These are phyloP conservation scores for Caenorhabditis macrosperma DNA, from an alignment of 2,888 invertebrate species.

Conservation along the genomic window DNA sequence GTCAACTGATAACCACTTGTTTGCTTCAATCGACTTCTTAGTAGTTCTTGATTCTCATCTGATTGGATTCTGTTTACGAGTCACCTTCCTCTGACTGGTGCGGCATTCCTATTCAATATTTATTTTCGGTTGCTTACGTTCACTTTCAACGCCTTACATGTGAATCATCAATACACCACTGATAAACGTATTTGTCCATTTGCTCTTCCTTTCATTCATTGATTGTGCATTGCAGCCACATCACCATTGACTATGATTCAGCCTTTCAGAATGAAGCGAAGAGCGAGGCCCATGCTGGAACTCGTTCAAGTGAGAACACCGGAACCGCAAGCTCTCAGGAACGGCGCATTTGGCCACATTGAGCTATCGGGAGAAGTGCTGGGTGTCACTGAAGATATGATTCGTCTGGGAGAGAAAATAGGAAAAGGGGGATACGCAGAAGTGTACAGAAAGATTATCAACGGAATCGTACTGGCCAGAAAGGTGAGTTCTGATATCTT, in stretches of 20 bases:
- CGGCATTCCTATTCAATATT: constrained; percentile 14
- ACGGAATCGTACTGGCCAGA: constrained; percentile 34
- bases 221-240: not conserved
- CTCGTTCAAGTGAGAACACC: not conserved
- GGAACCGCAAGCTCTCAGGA: not conserved
- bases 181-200: not conserved
- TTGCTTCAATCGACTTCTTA: not conserved
- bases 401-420: constrained; percentile 12
- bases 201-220: constrained; percentile 1
- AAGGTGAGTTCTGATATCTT: constrained; percentile 9
- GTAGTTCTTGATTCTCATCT: not conserved
- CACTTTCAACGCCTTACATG: constrained; percentile 5
- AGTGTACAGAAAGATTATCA: constrained; percentile 15
- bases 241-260: not conserved
- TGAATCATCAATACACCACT: not conserved
- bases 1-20: constrained; percentile 33
- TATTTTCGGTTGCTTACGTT: constrained; percentile 31
- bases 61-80: constrained; percentile 10
- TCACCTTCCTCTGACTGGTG: constrained; percentile 24
- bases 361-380: not conserved
- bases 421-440: constrained; percentile 25
- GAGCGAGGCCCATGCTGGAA: constrained; percentile 10
- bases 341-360: constrained; percentile 29
- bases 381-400: constrained; percentile 23
- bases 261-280: not conserved